A percentile compares a stretch with the other conserved stretches of the same genome.
Evolutionary conservation across 1,140 invertebrate species (phyloP).

Genomic region (Oedothorax gibbosus): DNA sequence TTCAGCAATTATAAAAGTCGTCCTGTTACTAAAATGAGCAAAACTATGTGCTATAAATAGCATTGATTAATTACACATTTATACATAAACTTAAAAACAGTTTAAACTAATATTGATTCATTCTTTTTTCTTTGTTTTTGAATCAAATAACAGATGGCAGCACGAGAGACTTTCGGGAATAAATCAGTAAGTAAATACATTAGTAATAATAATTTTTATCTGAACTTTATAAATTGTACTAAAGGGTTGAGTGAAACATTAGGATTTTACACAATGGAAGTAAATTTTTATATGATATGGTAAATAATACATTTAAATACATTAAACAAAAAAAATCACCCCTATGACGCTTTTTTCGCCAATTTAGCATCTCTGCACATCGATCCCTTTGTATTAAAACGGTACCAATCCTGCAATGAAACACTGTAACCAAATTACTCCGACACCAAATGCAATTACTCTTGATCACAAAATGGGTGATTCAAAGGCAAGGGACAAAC

Average conservation of each 20-base stretch:
- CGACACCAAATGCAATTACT: conserved; percentile 56
- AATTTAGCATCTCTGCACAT: conserved; percentile 15
- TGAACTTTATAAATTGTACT: background rate
- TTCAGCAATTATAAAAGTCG: too few species aligned
- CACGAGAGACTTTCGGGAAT: too few species aligned
- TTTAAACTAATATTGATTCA: too few species aligned
- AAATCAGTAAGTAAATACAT: too few species aligned
- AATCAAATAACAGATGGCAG: too few species aligned
- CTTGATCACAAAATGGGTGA: conserved; percentile 55
- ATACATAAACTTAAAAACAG: too few species aligned
- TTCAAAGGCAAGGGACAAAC: conserved; percentile 45
- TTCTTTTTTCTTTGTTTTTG: too few species aligned
- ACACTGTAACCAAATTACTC: conserved; percentile 51
- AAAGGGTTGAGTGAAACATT: background rate
- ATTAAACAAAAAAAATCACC: background rate
- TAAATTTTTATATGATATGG: background rate
- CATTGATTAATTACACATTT: too few species aligned
- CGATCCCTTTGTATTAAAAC: conserved; percentile 24
- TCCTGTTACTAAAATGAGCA: too few species aligned
- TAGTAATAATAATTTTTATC: background rate
- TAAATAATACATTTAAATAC: background rate
- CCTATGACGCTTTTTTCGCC: background rate
- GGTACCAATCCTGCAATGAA: conserved; percentile 37
- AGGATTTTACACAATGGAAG: background rate
- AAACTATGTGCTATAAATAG: too few species aligned